These are phyloP conservation scores for Cosmia trapezina DNA, from an alignment of 2,888 invertebrate species.

Conservation along the genomic window DNA sequence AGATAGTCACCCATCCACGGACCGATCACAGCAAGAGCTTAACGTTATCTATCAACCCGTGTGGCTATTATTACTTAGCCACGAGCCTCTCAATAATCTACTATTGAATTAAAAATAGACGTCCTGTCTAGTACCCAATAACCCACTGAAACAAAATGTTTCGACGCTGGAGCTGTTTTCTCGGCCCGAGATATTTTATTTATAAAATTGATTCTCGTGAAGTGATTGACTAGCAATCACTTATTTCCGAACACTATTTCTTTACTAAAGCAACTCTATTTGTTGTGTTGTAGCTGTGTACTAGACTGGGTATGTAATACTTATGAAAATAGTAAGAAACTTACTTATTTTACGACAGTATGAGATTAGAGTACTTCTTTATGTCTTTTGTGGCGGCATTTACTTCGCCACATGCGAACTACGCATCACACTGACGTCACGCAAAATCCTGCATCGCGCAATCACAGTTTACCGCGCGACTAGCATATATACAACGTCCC, in stretches of 20 bases:
- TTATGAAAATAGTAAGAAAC: background rate
- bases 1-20: too few species aligned
- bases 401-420: too few species aligned
- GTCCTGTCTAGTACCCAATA: conserved; percentile 5
- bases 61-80: too few species aligned
- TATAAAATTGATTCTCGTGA: conserved; percentile 46
- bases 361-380: too few species aligned
- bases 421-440: too few species aligned
- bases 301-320: background rate
- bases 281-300: background rate
- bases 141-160: conserved; percentile 37
- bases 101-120: conserved; percentile 10
- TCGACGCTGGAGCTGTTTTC: conserved; percentile 18
- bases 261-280: conserved; percentile 20
- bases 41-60: too few species aligned
- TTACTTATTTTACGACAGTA: too few species aligned
- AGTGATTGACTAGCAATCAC: conserved; percentile 54
- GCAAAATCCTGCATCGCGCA: too few species aligned
- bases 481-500: too few species aligned
- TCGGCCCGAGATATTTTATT: conserved; percentile 52
- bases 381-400: too few species aligned
- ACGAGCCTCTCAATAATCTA: background rate
- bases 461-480: too few species aligned
- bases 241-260: conserved; percentile 38
- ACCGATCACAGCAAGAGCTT: too few species aligned